Percentiles rank a stretch among this genome's conserved stretches.
These are phyloP conservation scores for Trachelipus rathkii DNA, from an alignment of 1,140 invertebrate genomes.

Conservation along the genomic window DNA sequence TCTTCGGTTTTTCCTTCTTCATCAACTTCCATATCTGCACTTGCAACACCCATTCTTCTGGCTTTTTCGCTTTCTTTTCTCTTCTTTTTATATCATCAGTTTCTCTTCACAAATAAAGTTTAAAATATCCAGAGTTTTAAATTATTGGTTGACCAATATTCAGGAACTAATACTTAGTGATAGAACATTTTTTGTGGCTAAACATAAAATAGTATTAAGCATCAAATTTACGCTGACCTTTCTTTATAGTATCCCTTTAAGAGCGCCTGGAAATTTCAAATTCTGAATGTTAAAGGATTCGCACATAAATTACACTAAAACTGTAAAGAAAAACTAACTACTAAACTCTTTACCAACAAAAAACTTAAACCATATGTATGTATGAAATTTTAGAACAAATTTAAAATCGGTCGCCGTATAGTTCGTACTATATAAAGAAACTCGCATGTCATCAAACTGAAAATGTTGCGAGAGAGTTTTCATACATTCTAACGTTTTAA, in stretches of 20 bases:
- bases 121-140: no score
- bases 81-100: conserved; percentile 58
- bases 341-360: neutral
- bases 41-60: neutral
- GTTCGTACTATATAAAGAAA: no score
- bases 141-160: conserved; percentile 94
- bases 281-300: conserved; percentile 17
- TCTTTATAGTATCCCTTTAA: no score
- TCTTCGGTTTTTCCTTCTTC: conserved; percentile 26
- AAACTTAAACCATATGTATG: no score
- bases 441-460: no score
- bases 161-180: conserved; percentile 93
- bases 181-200: conserved; percentile 92
- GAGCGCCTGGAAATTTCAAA: conserved; percentile 63
- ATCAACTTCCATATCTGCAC: conserved; percentile 30
- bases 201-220: conserved; percentile 83
- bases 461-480: no score
- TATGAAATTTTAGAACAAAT: no score
- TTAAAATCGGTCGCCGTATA: no score
- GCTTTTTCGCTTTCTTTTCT: conserved; percentile 20
- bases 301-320: neutral
- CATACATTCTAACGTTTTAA: no score
- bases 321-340: no score
- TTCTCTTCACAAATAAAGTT: no score
- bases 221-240: conserved; percentile 72